Evolutionary conservation across 2,888 invertebrate genomes (phyloP).

Genomic region (Aleiodes testaceus): DNA sequence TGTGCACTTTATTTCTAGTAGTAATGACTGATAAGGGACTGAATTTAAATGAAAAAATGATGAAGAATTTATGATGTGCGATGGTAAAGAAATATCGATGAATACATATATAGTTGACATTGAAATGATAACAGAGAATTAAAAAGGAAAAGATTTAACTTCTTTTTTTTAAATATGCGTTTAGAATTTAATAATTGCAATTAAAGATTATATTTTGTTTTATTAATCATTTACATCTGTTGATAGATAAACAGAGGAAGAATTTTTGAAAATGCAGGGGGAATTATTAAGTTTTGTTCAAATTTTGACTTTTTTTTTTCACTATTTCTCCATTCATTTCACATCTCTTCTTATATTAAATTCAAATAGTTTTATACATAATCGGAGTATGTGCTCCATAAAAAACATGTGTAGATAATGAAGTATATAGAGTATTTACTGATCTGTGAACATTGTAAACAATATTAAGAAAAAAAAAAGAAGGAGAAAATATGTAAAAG

Average conservation of each 20-base stretch:
- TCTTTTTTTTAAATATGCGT: slow-evolving; percentile 25
- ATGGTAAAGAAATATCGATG: slow-evolving; percentile 8
- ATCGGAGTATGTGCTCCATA: slow-evolving; percentile 28
- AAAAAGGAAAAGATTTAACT: slow-evolving; percentile 3
- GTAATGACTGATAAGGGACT: slow-evolving; percentile 8
- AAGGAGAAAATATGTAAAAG: slow-evolving; percentile 11
- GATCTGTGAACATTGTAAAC: slow-evolving; percentile 28
- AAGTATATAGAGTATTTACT: slow-evolving; percentile 37
- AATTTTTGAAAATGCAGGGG: not conserved
- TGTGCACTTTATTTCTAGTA: slow-evolving; percentile 21
- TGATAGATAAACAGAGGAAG: not conserved
- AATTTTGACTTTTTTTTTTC: not conserved
- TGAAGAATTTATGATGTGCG: slow-evolving; percentile 41
- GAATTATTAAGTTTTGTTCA: slow-evolving; percentile 19
- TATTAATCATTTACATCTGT: slow-evolving; percentile 12
- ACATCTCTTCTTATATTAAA: slow-evolving; percentile 17
- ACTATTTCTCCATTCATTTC: not conserved
- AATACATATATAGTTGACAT: slow-evolving; percentile 1
- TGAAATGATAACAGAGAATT: not conserved
- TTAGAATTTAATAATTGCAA: slow-evolving; percentile 30
- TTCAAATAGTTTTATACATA: slow-evolving; percentile 38
- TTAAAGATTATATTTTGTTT: slow-evolving; percentile 27
- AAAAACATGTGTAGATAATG: slow-evolving; percentile 31
- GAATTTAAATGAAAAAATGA: slow-evolving; percentile 28
- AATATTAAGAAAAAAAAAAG: slow-evolving; percentile 28